These are phyloP conservation scores for Aphrophora alni DNA, from an alignment of 2,888 invertebrate genomes.

Conservation along the genomic window DNA sequence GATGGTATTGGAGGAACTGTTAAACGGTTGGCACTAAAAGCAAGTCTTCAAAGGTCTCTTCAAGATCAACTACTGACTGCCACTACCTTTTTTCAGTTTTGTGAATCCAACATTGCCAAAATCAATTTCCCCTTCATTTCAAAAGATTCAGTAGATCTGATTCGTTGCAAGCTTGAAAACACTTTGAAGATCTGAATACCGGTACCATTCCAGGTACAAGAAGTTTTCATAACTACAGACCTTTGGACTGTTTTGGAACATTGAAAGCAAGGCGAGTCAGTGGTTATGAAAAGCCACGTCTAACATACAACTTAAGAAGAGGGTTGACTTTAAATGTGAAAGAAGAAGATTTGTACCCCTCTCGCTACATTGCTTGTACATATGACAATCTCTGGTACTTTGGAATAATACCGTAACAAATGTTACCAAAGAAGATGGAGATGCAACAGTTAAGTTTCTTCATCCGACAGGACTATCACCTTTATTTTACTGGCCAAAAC, in stretches of 20 bases:
- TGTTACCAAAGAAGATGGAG: conserved; percentile 27
- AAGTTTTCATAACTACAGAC: neutral
- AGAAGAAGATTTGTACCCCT: conserved; percentile 15
- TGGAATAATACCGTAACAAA: conserved; percentile 25
- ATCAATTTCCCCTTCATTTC: conserved; percentile 9
- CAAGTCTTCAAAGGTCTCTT: conserved; percentile 10
- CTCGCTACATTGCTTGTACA: conserved; percentile 22
- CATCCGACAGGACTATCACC: conserved; percentile 20
- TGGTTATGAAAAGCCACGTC: conserved; percentile 6
- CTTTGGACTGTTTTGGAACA: conserved; percentile 23
- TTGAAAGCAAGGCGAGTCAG: conserved; percentile 24
- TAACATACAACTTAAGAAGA: conserved; percentile 19
- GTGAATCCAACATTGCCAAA: conserved; percentile 13
- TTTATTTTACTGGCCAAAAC: conserved; percentile 30
- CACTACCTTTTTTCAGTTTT: conserved; percentile 22
- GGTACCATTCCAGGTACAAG: no score
- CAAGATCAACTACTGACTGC: conserved; percentile 22
- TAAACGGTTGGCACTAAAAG: conserved; percentile 11
- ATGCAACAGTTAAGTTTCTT: conserved; percentile 13
- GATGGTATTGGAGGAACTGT: conserved; percentile 18
- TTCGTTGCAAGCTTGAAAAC: conserved; percentile 12
- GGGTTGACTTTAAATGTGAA: conserved; percentile 21
- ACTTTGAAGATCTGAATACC: conserved; percentile 25
- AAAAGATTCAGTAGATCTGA: conserved; percentile 17
- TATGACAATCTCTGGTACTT: conserved; percentile 29